phyloP scores from a whole-genome alignment of 1,140 invertebrate genomes.

The Lepidostoma basale region DNA sequence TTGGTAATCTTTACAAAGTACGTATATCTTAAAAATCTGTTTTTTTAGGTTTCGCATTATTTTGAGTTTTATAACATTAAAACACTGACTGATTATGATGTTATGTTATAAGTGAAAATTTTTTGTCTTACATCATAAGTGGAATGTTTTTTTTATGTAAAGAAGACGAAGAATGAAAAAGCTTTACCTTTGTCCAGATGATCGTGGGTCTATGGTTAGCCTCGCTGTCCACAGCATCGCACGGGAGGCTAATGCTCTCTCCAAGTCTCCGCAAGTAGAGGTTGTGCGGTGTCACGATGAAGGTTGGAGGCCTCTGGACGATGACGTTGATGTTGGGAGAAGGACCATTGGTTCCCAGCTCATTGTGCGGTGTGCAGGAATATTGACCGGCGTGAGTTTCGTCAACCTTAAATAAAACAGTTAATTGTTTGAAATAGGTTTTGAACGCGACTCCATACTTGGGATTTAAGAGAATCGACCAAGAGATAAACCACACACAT shows the following conservation, averaged over 20 bases:
- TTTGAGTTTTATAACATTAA: too few relatives aligned
- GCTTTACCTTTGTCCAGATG: constrained; percentile 81
- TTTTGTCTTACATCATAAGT: too few relatives aligned
- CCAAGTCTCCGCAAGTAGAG: constrained; percentile 83
- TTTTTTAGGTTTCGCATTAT: too few relatives aligned
- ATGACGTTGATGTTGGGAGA: constrained; percentile 87
- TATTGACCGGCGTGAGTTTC: constrained; percentile 82
- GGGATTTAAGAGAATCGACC: too few relatives aligned
- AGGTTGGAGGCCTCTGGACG: constrained; percentile 83
- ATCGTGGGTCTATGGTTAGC: constrained; percentile 78
- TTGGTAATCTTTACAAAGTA: too few relatives aligned
- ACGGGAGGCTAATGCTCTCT: constrained; percentile 81
- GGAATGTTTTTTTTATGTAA: too few relatives aligned
- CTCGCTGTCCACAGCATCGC: constrained; percentile 77
- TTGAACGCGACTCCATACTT: too few relatives aligned
- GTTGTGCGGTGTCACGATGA: constrained; percentile 76
- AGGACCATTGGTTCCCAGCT: constrained; percentile 82
- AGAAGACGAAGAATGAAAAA: too few relatives aligned
- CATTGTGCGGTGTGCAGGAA: constrained; percentile 91
- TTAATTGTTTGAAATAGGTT: neutral
- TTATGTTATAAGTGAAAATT: too few relatives aligned
- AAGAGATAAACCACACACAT: too few relatives aligned
- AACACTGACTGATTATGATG: too few relatives aligned
- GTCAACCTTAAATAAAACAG: constrained; percentile 62
- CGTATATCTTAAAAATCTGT: too few relatives aligned